Evolutionary conservation across 2,888 invertebrate species (phyloP).

Genomic region (Physocephala rufipes): DNA sequence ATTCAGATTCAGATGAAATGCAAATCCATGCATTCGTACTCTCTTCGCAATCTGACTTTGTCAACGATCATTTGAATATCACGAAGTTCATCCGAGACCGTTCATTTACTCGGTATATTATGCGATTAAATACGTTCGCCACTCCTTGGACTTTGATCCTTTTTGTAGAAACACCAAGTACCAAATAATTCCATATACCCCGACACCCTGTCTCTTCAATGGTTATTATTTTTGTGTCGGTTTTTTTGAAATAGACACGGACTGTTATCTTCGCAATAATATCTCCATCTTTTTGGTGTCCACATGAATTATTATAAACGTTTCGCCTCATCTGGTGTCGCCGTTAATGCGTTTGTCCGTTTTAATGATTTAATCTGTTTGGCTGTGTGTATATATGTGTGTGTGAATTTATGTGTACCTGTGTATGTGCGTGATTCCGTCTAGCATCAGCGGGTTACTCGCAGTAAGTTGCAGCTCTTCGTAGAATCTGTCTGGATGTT

Average conservation of each 20-base stretch:
- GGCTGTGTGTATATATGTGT: background rate
- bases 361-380: constrained; percentile 30
- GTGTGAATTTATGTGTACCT: no score
- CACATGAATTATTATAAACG: constrained; percentile 35
- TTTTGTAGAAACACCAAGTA: no score
- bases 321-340: constrained; percentile 11
- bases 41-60: background rate
- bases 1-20: background rate
- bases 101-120: no score
- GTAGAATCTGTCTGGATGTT: constrained; percentile 9
- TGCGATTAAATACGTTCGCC: no score
- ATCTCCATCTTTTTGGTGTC: constrained; percentile 33
- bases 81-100: no score
- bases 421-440: no score
- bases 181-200: background rate
- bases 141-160: no score
- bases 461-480: constrained; percentile 24
- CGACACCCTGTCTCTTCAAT: background rate
- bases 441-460: background rate
- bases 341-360: constrained; percentile 29
- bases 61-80: background rate
- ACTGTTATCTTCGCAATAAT: constrained; percentile 28
- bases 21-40: background rate
- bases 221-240: background rate
- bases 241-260: background rate